Evolutionary conservation across 2,797 vertebrate genomes (phyloP).

Genomic region (Spinus pinus): DNA sequence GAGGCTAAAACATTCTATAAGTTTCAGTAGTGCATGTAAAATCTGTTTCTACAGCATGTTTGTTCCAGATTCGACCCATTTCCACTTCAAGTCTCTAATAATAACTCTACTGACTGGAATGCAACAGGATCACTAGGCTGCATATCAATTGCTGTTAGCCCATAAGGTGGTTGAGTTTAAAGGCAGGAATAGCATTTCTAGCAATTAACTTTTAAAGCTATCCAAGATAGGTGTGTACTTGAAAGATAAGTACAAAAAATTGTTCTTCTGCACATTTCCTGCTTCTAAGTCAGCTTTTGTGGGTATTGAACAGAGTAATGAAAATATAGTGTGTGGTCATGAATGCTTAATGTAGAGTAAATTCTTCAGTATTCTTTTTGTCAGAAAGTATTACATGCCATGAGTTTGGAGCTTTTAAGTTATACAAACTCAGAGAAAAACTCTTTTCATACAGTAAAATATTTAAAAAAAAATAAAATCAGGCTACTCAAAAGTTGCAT

Average conservation of each 20-base stretch:
- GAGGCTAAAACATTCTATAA: not conserved
- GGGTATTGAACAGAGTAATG: not conserved
- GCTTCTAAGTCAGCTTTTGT: not conserved
- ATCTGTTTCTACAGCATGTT: not conserved
- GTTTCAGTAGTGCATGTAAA: not conserved
- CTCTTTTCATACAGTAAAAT: not conserved
- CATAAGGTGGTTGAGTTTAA: not conserved
- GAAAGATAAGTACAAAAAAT: not conserved
- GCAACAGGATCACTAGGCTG: not conserved
- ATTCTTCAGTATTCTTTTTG: not conserved
- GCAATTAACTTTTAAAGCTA: not conserved
- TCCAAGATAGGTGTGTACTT: not conserved
- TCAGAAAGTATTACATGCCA: not conserved
- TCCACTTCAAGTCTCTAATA: not conserved
- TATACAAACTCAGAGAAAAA: not conserved
- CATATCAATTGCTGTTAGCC: not conserved
- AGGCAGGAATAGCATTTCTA: not conserved
- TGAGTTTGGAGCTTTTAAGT: not conserved
- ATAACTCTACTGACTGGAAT: not conserved
- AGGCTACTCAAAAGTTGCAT: not conserved
- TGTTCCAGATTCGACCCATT: not conserved
- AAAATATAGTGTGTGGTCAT: not conserved
- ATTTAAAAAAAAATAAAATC: not conserved
- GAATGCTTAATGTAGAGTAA: not conserved
- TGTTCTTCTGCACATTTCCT: not conserved